phyloP scores from a whole-genome alignment of 1,140 invertebrate genomes.

The Cydia fagiglandana region DNA sequence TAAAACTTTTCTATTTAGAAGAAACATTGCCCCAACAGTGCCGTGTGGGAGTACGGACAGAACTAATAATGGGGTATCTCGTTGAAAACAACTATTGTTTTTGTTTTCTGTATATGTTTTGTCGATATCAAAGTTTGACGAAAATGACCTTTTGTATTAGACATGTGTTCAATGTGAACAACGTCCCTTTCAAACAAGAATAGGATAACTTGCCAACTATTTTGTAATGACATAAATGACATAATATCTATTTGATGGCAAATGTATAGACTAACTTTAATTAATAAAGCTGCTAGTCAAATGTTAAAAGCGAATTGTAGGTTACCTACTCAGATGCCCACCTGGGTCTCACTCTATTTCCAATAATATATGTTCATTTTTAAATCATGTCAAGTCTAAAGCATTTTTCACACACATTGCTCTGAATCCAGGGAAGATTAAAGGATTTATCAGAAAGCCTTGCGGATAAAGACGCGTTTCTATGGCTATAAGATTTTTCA shows the following conservation, averaged over 20 bases:
- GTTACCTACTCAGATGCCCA: too few species aligned
- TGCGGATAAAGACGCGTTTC: background rate
- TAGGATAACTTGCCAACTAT: background rate
- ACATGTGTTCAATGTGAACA: background rate
- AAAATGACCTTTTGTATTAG: constrained; percentile 36
- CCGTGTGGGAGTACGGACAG: constrained; percentile 44
- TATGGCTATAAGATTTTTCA: background rate
- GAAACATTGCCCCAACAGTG: constrained; percentile 43
- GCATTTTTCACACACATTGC: background rate
- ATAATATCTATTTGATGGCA: too few species aligned
- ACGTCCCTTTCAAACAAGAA: background rate
- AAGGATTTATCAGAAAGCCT: background rate
- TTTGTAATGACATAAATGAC: too few species aligned
- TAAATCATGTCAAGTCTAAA: background rate
- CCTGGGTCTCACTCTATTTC: too few species aligned
- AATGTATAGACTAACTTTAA: too few species aligned
- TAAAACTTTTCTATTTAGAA: constrained; percentile 62
- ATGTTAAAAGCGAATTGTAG: too few species aligned
- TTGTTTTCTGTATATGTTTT: constrained; percentile 46
- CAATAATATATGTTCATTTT: background rate
- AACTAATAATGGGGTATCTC: constrained; percentile 41
- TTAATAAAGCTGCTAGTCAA: too few species aligned
- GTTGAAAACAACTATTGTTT: constrained; percentile 44
- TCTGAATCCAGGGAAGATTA: background rate
- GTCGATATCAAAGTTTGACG: constrained; percentile 38